Base-by-base conservation (phyloP, 2,888 invertebrate species). In the Parapristionchus giblindavisi region DNA sequence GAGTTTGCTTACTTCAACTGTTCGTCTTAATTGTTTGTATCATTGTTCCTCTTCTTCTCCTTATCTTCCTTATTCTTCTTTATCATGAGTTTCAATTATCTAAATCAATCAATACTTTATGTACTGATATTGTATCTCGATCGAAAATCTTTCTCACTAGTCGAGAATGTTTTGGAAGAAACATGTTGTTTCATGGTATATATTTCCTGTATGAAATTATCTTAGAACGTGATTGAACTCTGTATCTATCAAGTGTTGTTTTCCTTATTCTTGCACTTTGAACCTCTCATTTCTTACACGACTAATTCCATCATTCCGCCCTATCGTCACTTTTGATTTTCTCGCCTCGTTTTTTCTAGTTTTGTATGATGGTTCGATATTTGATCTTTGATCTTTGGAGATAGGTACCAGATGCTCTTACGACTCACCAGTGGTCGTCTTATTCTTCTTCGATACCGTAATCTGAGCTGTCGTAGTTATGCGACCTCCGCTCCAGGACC, bases 361-460 rank as follows among this genome's bases (percentile, higher is more conserved):
- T 66, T 56, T 36, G 8, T 17, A 27, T 34, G 14, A 34, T 2
- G 5, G 38, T 40, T n/a, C 21, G 38, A 63, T 6, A 21, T 14
- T 38, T 4, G 21, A 52, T 27, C 24, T 4, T 5, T 14, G 51
- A 6, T 4, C 38, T 14, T 66, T 54, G 17, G 34, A 68, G 68
- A n/a, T 68, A 68, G 52, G 34, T n/a, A n/a, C n/a, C n/a, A 21
- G 40, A 71, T 56, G 70, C 29, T 71, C 38, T 27, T 71, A 38
- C 70, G 54, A 56, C 38, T 54, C 24, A 21, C 56, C 21, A 36
- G 70, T 40, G 34, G 43, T 54, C 56, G 56, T 27, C 48, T 51
- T 36, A 51, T 73, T 43, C 73, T 60, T 40, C 54, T 71, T n/a
- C 71, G 58, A 68, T 65, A 65, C 63, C 63, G 63, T 65, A 65